These are phyloP conservation scores for Arrhopalites spinosus DNA, from an alignment of 2,888 invertebrate species.

Conservation along the genomic window DNA sequence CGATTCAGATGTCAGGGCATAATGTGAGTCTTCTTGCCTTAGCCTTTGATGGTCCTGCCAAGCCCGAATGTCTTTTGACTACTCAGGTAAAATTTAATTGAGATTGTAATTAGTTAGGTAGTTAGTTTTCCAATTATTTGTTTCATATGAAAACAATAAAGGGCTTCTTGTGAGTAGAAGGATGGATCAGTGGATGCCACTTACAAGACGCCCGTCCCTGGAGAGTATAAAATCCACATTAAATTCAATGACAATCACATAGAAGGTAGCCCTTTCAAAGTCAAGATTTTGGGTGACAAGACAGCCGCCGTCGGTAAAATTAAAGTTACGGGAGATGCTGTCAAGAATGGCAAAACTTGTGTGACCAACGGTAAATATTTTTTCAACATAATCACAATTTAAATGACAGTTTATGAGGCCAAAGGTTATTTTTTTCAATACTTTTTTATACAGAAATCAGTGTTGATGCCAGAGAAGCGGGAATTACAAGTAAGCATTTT, in stretches of 20 bases:
- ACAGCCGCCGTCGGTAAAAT: conserved; percentile 52
- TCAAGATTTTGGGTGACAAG: conserved; percentile 53
- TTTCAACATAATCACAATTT: too few relatives aligned
- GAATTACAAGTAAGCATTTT: conserved; percentile 50
- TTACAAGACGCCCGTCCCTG: conserved; percentile 48
- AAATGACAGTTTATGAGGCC: too few relatives aligned
- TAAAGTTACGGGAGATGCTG: conserved; percentile 48
- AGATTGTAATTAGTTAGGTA: too few relatives aligned
- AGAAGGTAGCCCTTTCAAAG: conserved; percentile 51
- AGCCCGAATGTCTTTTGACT: conserved; percentile 52
- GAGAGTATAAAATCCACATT: conserved; percentile 54
- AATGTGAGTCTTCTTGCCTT: conserved; percentile 54
- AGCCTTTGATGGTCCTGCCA: conserved; percentile 53
- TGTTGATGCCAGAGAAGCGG: conserved; percentile 54
- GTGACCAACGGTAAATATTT: too few relatives aligned
- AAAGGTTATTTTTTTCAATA: neutral
- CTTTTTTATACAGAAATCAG: conserved; percentile 40
- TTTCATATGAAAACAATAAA: too few relatives aligned
- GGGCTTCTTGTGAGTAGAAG: conserved; percentile 29
- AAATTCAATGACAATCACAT: conserved; percentile 55
- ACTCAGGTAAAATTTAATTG: conserved; percentile 27
- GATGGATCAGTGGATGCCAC: conserved; percentile 52
- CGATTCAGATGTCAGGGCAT: conserved; percentile 52
- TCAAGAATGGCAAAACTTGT: conserved; percentile 41
- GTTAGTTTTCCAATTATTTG: too few relatives aligned